These are phyloP conservation scores for Dendrophyllia cribrosa DNA, from an alignment of 64 coral and sea anemone species.

Conservation along the genomic window DNA sequence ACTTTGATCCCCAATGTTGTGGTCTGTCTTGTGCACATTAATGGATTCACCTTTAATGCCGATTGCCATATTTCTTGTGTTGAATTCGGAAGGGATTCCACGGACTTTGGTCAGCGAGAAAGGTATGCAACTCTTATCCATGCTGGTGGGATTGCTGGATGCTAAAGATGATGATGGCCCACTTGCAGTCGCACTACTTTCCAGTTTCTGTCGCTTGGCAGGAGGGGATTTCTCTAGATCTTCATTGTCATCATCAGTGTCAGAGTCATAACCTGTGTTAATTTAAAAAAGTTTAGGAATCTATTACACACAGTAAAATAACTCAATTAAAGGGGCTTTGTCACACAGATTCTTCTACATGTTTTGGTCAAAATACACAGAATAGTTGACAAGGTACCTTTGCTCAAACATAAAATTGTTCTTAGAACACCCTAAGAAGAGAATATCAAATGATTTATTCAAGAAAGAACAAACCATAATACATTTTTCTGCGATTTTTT, in stretches of 20 bases:
- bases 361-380: no score
- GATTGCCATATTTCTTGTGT: slow-evolving; percentile 67
- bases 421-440: no score
- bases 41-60: slow-evolving; percentile 65
- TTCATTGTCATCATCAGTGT: slow-evolving; percentile 65
- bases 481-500: no score
- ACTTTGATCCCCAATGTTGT: no score
- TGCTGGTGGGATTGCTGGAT: neutral
- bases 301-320: neutral
- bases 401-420: no score
- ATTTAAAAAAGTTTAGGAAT: neutral
- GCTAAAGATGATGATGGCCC: neutral
- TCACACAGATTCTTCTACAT: no score
- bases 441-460: no score
- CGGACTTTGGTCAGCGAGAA: slow-evolving; percentile 94
- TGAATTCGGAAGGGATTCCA: slow-evolving; percentile 80
- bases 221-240: slow-evolving; percentile 40
- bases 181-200: neutral
- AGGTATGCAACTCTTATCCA: slow-evolving; percentile 53
- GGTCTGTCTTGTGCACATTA: neutral
- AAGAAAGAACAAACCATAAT: no score
- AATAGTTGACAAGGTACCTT: no score
- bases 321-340: no score
- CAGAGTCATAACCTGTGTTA: slow-evolving; percentile 34
- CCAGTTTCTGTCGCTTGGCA: slow-evolving; percentile 64